phyloP scores from a whole-genome alignment of 30 jellyfish, hydroid and myxozoan species.

The Sanderia malayensis region DNA sequence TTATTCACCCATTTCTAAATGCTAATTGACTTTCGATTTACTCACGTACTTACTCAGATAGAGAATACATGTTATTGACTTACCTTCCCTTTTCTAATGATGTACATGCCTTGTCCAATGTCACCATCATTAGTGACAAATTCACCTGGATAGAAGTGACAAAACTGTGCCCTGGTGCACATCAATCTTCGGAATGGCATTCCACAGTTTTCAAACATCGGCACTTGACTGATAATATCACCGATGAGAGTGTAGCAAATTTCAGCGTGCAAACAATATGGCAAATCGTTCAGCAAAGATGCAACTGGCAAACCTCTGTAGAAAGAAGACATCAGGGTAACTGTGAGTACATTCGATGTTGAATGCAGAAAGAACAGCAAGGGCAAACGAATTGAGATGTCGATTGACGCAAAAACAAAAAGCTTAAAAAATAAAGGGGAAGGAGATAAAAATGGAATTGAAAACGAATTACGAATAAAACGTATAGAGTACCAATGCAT shows the following conservation, averaged over 20 bases:
- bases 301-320: slow-evolving; percentile 48
- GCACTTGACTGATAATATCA: slow-evolving; percentile 45
- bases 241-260: slow-evolving; percentile 61
- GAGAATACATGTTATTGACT: too few species aligned
- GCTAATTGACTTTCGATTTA: too few species aligned
- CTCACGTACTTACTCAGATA: too few species aligned
- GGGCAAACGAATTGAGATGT: too few species aligned
- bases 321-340: neutral
- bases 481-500: too few species aligned
- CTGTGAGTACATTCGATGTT: too few species aligned
- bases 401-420: too few species aligned
- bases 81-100: slow-evolving; percentile 71
- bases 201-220: slow-evolving; percentile 53
- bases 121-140: slow-evolving; percentile 59
- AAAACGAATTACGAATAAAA: too few species aligned
- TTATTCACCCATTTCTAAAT: too few species aligned
- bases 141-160: slow-evolving; percentile 61
- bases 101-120: slow-evolving; percentile 54
- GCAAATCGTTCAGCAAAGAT: slow-evolving; percentile 45
- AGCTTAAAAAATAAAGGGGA: too few species aligned
- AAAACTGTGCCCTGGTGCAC: slow-evolving; percentile 53
- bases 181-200: slow-evolving; percentile 59
- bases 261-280: slow-evolving; percentile 71
- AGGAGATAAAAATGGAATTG: too few species aligned
- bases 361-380: too few species aligned